Conservation (phyloP, 2,113 vertebrate species). For the Oreocharis arfaki region DNA sequence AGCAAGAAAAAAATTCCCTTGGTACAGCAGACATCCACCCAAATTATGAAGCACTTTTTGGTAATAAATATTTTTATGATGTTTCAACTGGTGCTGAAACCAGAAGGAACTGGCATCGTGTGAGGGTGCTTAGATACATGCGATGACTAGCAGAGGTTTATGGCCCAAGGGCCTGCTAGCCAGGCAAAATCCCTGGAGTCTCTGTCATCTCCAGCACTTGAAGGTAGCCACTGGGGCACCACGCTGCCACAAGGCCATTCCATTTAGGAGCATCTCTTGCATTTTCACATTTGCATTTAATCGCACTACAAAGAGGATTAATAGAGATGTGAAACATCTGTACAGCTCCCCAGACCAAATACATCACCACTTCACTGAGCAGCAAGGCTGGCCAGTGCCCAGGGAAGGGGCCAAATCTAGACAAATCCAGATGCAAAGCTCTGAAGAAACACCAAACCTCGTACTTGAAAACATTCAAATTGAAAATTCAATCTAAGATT, state of each 20-base stretch:
- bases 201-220: not conserved
- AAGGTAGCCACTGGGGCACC: not conserved
- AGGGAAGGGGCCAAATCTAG: not conserved
- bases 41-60: not conserved
- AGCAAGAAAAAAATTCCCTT: not conserved
- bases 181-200: not conserved
- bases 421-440: not conserved
- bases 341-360: not conserved
- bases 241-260: not conserved
- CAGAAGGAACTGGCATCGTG: not conserved
- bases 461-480: not conserved
- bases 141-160: not conserved
- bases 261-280: not conserved
- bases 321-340: not conserved
- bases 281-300: not conserved
- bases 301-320: not conserved
- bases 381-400: not conserved
- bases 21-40: not conserved
- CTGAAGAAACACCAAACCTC: not conserved
- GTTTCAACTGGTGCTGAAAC: not conserved
- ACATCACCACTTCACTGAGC: not conserved
- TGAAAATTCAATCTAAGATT: not conserved
- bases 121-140: not conserved
- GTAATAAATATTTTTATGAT: not conserved
- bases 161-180: not conserved